Evolutionary conservation across 2,113 vertebrate genomes (phyloP).

Genomic region (Tragulus kanchil): DNA sequence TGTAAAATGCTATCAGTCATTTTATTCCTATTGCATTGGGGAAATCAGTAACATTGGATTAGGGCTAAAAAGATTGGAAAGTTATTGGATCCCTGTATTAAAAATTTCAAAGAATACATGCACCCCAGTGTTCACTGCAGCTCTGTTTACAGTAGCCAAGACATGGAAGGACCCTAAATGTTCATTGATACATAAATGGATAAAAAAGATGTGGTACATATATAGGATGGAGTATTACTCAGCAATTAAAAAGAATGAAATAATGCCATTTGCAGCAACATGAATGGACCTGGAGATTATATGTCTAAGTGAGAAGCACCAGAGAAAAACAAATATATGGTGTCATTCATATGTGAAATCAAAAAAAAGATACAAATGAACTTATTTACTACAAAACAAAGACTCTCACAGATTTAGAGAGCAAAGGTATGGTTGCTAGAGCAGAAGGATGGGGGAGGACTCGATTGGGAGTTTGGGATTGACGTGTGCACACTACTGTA

Average conservation of each 20-base stretch:
- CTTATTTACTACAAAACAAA: background rate
- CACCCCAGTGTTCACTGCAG: background rate
- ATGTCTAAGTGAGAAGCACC: background rate
- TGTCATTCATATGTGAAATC: background rate
- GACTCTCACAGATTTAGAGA: background rate
- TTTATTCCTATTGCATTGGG: background rate
- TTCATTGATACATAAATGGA: background rate
- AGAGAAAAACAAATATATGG: background rate
- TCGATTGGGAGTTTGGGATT: background rate
- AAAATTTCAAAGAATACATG: background rate
- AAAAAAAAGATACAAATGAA: background rate
- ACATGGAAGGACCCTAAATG: background rate
- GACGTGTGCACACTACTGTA: background rate
- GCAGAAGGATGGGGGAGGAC: background rate
- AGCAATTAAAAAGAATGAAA: background rate
- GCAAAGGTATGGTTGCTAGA: background rate
- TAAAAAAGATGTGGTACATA: background rate
- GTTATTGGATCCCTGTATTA: background rate
- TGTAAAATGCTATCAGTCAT: constrained; percentile 1
- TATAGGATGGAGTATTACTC: too few species aligned
- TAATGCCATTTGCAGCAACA: background rate
- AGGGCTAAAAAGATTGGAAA: background rate
- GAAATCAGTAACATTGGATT: constrained; percentile 20
- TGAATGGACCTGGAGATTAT: background rate
- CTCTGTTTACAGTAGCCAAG: background rate